These are phyloP conservation scores for Oxycera nigricornis DNA, from an alignment of 2,888 invertebrate species.

Conservation along the genomic window DNA sequence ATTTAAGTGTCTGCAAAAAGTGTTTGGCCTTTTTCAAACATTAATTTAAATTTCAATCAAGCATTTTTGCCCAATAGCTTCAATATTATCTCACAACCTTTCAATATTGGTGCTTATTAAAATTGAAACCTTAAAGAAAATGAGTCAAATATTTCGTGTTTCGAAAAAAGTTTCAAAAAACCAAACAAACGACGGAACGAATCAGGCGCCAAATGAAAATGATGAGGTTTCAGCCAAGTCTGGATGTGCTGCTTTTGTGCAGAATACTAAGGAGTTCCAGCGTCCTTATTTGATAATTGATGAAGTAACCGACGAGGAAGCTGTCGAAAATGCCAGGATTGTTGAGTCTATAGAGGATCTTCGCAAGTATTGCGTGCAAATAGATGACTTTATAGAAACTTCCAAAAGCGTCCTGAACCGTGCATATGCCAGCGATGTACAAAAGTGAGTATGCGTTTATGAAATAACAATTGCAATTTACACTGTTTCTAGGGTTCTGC, in stretches of 20 bases:
- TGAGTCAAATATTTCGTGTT: conserved; percentile 24
- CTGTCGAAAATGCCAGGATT: not conserved
- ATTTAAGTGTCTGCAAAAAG: too few species aligned
- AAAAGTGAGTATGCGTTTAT: conserved; percentile 23
- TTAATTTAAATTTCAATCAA: too few species aligned
- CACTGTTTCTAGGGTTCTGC: conserved; percentile 40
- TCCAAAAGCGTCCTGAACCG: conserved; percentile 35
- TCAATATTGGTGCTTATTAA: too few species aligned
- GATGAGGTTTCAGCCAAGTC: too few species aligned
- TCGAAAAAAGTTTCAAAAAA: conserved; percentile 23
- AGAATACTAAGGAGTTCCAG: not conserved
- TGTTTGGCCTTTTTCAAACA: too few species aligned
- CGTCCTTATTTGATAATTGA: not conserved
- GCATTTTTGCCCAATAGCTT: too few species aligned
- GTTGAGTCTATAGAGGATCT: conserved; percentile 4
- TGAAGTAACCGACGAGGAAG: not conserved
- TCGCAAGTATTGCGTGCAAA: conserved; percentile 38
- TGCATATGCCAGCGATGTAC: conserved; percentile 28
- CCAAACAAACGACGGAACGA: too few species aligned
- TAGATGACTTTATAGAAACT: conserved; percentile 38
- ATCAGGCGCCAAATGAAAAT: too few species aligned
- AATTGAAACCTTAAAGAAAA: not conserved
- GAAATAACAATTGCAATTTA: too few species aligned
- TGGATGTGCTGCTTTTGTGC: too few species aligned
- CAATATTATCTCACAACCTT: too few species aligned